These are phyloP conservation scores for Drosophila subsilvestris DNA, from an alignment of 2,888 invertebrate species.

Conservation along the genomic window DNA sequence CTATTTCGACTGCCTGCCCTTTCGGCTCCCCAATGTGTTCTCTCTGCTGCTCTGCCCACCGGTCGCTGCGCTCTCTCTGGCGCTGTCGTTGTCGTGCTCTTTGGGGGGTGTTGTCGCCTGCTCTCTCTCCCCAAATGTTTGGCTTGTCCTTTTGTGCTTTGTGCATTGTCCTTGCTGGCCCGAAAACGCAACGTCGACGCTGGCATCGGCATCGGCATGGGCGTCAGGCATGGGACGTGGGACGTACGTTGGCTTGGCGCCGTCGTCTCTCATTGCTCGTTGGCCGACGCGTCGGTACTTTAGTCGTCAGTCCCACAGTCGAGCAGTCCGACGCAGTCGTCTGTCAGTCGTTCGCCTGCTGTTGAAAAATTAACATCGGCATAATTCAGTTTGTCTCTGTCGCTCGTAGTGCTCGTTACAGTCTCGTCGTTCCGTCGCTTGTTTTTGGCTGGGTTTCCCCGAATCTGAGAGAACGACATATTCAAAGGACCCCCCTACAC, in stretches of 20 bases:
- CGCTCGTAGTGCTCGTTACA: conserved; percentile 80
- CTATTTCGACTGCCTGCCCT: not conserved
- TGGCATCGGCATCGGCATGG: conserved; percentile 8
- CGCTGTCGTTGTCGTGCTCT: conserved; percentile 16
- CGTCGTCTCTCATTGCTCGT: conserved; percentile 1
- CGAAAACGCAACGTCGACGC: conserved; percentile 28
- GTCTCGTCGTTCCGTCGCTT: conserved; percentile 34
- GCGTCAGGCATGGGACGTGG: conserved; percentile 15
- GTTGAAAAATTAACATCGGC: conserved; percentile 77
- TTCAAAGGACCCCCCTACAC: not conserved
- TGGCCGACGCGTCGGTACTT: conserved; percentile 15
- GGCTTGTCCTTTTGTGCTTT: conserved; percentile 60
- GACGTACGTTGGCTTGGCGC: not conserved
- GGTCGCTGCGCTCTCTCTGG: conserved; percentile 13
- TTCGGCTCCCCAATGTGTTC: not conserved
- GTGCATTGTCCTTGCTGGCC: conserved; percentile 69
- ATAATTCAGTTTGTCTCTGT: conserved; percentile 81
- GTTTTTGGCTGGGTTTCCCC: conserved; percentile 12
- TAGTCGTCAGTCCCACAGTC: conserved; percentile 31
- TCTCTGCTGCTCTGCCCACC: not conserved
- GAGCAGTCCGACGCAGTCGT: conserved; percentile 22
- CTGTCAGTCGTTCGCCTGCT: conserved; percentile 70
- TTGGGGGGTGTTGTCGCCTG: conserved; percentile 39
- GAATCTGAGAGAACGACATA: conserved; percentile 8
- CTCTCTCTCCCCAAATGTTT: conserved; percentile 51